Evolutionary conservation across 2,888 invertebrate species (phyloP), one percentile per base, ranked within the genome.

Genomic region (Sarcophaga variegata): DNA sequence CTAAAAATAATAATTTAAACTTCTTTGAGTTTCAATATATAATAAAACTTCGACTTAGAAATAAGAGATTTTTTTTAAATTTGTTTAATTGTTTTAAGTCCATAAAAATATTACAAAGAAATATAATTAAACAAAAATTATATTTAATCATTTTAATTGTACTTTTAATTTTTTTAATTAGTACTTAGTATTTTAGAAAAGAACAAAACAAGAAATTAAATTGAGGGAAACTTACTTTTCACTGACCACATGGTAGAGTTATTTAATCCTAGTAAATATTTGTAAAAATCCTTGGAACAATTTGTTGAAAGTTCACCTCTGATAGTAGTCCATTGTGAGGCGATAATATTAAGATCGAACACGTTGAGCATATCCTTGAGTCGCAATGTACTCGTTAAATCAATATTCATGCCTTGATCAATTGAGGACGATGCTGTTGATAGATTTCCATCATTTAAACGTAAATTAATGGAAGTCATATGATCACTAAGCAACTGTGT

Each of bases 201-300:
- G 49, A 49, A 10, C 3, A 27, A 27, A 27, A 27, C 5, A 27
- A 25, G 3, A 25, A 37, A 37, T 37, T 37, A 10, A 37, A 14
- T 54, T 54, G 8, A 22, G 59, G 2, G 27, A 27, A 72, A 93
- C 94, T 93, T 89, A 94, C 93, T 93, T 90, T 93, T 93, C 1
- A 93, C 89, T 0, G 93, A 93, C 93, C 93, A 93, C 89, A 93
- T 91, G 74, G 90, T 90, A 62, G 91, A 89, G 14, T 89, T 87
- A 70, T 88, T 90, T 70, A 93, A 90, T 77, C 93, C 94, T 49
- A 89, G 89, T 37, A 94, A 88, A 89, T 93, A 93, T 84, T 90
- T 90, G 62, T 90, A 89, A 91, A 93, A 91, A 88, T 93, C 92
- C 88, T 89, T 89, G 11, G 92, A 90, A 88, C 93, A 93, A 83